Conservation (phyloP, 2,888 invertebrate genomes). For the Cenopis cana region DNA sequence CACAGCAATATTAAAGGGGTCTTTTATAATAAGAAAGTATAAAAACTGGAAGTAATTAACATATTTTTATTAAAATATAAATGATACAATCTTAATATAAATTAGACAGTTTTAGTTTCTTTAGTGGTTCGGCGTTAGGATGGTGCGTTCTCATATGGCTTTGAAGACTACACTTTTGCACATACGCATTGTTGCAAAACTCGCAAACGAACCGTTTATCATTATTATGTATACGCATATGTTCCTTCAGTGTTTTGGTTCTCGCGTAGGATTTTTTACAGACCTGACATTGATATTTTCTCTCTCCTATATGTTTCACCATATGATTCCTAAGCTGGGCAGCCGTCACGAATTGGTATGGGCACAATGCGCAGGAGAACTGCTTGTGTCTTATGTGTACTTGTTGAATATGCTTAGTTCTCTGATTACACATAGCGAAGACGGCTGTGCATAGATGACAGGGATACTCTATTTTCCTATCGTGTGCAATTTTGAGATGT, state of each 20-base stretch:
- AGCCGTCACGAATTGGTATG: slow-evolving; percentile 65
- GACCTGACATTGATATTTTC: slow-evolving; percentile 71
- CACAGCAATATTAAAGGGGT: neutral
- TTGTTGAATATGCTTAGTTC: slow-evolving; percentile 71
- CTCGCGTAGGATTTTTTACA: slow-evolving; percentile 76
- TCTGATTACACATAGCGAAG: slow-evolving; percentile 67
- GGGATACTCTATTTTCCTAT: slow-evolving; percentile 67
- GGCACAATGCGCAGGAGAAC: slow-evolving; percentile 65
- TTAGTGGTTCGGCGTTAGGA: slow-evolving; percentile 58
- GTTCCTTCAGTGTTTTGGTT: slow-evolving; percentile 66
- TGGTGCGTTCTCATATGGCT: slow-evolving; percentile 74
- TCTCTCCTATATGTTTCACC: slow-evolving; percentile 66
- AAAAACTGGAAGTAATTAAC: slow-evolving; percentile 27
- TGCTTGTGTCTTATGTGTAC: slow-evolving; percentile 69
- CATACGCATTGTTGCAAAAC: slow-evolving; percentile 69
- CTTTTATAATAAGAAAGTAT: slow-evolving; percentile 27
- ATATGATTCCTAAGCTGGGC: slow-evolving; percentile 67
- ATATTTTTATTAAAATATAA: slow-evolving; percentile 35
- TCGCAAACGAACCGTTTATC: slow-evolving; percentile 78
- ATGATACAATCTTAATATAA: slow-evolving; percentile 45
- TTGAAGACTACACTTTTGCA: slow-evolving; percentile 76
- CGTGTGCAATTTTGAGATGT: slow-evolving; percentile 65
- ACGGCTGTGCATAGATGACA: slow-evolving; percentile 71
- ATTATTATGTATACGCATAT: slow-evolving; percentile 74
- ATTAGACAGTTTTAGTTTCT: slow-evolving; percentile 48